Evolutionary conservation across 2,113 vertebrate genomes (phyloP), one percentile per base, ranked within the genome.

Genomic region (Hippocampus barbouri): DNA sequence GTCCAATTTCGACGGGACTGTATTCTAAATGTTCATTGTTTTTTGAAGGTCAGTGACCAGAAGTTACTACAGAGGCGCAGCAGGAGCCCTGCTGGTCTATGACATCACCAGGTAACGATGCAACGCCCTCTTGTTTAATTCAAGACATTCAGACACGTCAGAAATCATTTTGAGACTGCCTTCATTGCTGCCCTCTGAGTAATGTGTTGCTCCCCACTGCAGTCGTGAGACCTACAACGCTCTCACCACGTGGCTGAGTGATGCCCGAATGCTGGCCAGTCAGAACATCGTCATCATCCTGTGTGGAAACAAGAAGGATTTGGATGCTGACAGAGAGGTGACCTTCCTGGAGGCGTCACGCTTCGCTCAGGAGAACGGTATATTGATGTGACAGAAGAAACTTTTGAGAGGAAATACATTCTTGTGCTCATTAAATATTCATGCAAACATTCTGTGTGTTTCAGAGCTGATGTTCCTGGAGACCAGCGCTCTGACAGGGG

Each of bases 171-270:
- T 11, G 20, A 23, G 53, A 23, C 4, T 54, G 21, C 47, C 14
- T 18, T 59, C 7, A n/a, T n/a, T 2, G 9, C n/a, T 47, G 11
- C 62, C 23, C 25, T 51, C 23, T 54, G 38, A 60, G 15, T 76
- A 53, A 14, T 56, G 8, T 56, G 3, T 45, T 1, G n/a, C 6
- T 49, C 11, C 57, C 1, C 38, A 2, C 45, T 79, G 66, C 78
- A 97, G 95, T 85, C 94, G 95, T 57, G 95, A 97, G 88, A 97
- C 95, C 0, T 97, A 97, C 87, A 97, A 97, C 4, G 94, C 95
- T 18, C 87, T 97, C 82, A 94, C 95, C 56, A 96, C 94, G 60
- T 97, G 95, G 95, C 83, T 97, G 68, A 96, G 95, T 0, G 95
- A 97, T 2, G 95, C 95, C 54, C 91, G 95, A 76, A 97, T 95